Percentiles rank a stretch among this genome's conserved stretches.
Conservation (phyloP, 2,113 vertebrate species). For the Corvus moneduloides region DNA sequence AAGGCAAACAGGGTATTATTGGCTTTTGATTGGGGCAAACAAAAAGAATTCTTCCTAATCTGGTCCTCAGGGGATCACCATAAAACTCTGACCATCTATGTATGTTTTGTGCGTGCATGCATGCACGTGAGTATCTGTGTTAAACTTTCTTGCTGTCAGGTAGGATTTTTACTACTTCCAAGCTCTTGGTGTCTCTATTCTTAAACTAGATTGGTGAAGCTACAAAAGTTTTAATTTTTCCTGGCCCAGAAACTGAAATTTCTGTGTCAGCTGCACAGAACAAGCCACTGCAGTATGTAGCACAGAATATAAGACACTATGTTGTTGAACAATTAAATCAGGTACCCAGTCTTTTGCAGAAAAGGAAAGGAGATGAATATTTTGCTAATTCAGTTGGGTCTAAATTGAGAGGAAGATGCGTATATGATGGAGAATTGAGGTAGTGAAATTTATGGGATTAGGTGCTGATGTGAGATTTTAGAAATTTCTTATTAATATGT, state of each 20-base stretch:
- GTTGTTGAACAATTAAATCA: not conserved
- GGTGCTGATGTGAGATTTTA: not conserved
- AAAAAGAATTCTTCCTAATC: constrained; percentile 36
- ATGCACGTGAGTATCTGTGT: not conserved
- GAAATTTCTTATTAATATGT: not conserved
- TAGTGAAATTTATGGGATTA: not conserved
- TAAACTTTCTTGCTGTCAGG: constrained; percentile 47
- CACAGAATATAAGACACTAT: constrained; percentile 9
- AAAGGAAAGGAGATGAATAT: not conserved
- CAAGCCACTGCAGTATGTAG: not conserved
- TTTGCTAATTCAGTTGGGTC: not conserved
- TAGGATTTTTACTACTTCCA: constrained; percentile 42
- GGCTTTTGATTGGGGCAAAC: not conserved
- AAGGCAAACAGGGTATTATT: constrained; percentile 11
- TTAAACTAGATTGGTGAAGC: constrained; percentile 48
- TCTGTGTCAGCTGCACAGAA: not conserved
- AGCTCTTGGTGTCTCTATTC: constrained; percentile 18
- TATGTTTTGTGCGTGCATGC: not conserved
- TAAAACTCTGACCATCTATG: not conserved
- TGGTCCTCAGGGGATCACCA: not conserved
- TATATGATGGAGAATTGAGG: not conserved
- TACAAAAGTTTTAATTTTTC: constrained; percentile 44
- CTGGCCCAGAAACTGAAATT: not conserved
- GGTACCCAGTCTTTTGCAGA: not conserved
- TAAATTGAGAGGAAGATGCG: not conserved